Evolutionary conservation across 2,888 invertebrate genomes (phyloP), one percentile per base, ranked within the genome.

Genomic region (Nomada goodeniana): DNA sequence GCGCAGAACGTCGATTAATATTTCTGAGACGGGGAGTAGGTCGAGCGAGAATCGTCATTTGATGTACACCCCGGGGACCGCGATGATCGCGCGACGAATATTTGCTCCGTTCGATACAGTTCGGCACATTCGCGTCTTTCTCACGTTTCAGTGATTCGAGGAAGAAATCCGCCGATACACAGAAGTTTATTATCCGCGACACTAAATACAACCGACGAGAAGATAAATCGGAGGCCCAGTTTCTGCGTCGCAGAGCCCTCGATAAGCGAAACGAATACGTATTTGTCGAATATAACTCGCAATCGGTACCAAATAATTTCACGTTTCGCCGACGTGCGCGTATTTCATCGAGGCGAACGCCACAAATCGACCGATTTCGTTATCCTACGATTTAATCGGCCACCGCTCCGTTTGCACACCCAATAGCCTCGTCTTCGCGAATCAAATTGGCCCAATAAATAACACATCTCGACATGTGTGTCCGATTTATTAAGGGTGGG

Each of bases 1-100:
- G 47, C 36, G n/a, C 18, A 29, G 64, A 5, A 7, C 55, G 36
- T 18, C 26, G 63, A 78, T 78, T 78, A 68, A 76, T 78, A 76
- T 63, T 76, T 76, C 67, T n/a, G 15, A n/a, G 26, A 78, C 23
- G 13, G 26, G 9, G 53, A 47, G 23, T 44, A 65, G 77, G 65
- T 75, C 59, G 76, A 61, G 15, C 13, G 55, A 55, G 20, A 76
- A 76, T 61, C 53, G 9, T 20, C 15, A 36, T 26, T 29, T 5
- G 13, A 36, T 36, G 52, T 13, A 18, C 44, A n/a, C 29, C 3
- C 15, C 13, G 0, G 47, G n/a, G 5, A 15, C 10, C 13, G 15
- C n/a, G 13, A 42, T 52, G 52, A 71, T 55, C 29, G 60, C 36
- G n/a, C 1, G 57, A 47, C 18, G 0, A n/a, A 15, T 2, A 15